These are phyloP conservation scores for Aleadryas rufinucha DNA, from an alignment of 2,113 vertebrate species.

Conservation along the genomic window DNA sequence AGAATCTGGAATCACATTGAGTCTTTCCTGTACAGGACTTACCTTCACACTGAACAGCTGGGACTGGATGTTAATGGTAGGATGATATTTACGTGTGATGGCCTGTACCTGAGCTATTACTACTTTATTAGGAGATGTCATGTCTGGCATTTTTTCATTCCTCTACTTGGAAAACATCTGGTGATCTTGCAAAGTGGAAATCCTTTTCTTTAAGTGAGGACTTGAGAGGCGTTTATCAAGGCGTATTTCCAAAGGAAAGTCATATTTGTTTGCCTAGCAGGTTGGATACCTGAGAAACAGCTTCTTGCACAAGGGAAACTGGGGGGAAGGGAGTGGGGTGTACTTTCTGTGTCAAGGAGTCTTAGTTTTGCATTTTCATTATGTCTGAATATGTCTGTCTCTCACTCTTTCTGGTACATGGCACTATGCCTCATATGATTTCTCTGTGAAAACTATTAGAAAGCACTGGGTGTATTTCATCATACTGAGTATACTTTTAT, in stretches of 20 bases:
- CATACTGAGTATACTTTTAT: not conserved
- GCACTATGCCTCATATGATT: not conserved
- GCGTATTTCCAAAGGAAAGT: not conserved
- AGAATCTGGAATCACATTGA: accelerated
- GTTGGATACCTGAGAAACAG: not conserved
- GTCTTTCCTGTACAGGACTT: not conserved
- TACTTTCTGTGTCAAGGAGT: not conserved
- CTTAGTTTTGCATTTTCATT: not conserved
- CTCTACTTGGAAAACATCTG: not conserved
- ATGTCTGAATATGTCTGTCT: not conserved
- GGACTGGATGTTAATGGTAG: not conserved
- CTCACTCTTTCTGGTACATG: not conserved
- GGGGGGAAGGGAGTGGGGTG: no score
- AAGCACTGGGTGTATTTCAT: not conserved
- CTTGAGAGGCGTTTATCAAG: not conserved
- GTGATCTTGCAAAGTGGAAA: not conserved
- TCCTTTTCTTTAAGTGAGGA: not conserved
- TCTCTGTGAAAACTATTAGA: not conserved
- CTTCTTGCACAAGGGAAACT: not conserved
- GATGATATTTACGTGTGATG: accelerated
- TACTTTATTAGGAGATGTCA: not conserved
- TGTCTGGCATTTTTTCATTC: not conserved
- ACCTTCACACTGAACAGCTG: not conserved
- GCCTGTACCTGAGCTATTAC: not conserved
- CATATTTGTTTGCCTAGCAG: not conserved